Base-by-base conservation (phyloP, 2,113 vertebrate genomes). In the Nibea coibor region DNA sequence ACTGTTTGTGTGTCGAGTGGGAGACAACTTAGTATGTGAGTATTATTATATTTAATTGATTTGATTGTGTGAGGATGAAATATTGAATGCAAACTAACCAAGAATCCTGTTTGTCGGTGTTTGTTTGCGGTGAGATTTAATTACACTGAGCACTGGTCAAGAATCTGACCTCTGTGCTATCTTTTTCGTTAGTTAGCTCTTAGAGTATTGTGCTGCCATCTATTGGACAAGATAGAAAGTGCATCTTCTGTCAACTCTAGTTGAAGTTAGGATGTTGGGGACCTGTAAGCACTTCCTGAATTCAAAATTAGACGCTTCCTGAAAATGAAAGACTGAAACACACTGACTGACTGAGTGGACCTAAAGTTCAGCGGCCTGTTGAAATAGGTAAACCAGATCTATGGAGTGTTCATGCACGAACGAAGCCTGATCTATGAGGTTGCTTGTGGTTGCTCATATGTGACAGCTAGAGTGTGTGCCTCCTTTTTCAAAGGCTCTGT, bases 261-360 rank as follows among this genome's bases (percentile, higher is more conserved):
- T 5, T 15, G 26, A 19, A 28, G 24, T 39, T 50, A 48, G 19
- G 48, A 50, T 63, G 5, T 50, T 31, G 7, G 43, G 10, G 39
- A 80, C 2, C 63, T 72, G 72, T 10, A 50, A 81, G 68, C 14
- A 77, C 84, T 87, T 87, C 88, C 87, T 80, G 43, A 77, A 85
- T 78, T 31, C n/a, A 48, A 82, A 79, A 69, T 43, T 57, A 26
- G 19, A 45, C 24, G 53, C 84, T 79, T 87, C 72, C 77, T 80
- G 19, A 82, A 81, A 83, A 42, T 57, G 39, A 78, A 35, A 14
- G n/a, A 1, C 28, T 2, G 0, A 39, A 67, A 7, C 39, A 43
- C 1, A 16, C 12, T 64, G 62, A 57, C 43, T 31, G 11, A 22
- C 3, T 12, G 43, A 61, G 16, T 47, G 20, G 10, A 72, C 47